Base-by-base conservation (phyloP, 2,888 invertebrate species). In the Heliconius cydno region DNA sequence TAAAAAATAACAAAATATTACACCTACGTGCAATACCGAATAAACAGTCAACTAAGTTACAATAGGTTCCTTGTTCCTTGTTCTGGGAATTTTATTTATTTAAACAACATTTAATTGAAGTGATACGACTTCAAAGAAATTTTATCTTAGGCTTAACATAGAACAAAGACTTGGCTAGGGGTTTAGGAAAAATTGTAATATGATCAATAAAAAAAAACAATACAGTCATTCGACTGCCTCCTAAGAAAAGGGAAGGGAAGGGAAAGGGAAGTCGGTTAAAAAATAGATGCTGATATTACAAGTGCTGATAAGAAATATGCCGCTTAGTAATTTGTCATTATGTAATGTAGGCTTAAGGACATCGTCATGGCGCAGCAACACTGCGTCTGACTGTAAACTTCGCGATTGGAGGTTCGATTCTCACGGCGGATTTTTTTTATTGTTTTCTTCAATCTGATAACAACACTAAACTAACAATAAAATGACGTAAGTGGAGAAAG, bases 1-100 rank as follows among this genome's bases (percentile, higher is more conserved):
- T 46, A 46, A 46, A 15, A 15, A 46, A 15, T 46, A 46, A 46
- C 46, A 46, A 46, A 15, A 46, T 9, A 46, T 15, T 28, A 25
- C 12, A 63, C 25, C 60, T 63, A n/a, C 3, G 12, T 9, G n/a
- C n/a, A 25, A 63, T 63, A 25, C 3, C 12, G 25, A 25, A 28
- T 63, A 28, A 63, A 9, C 66, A 19, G 9, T 15, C 1, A 1
- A 34, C 34, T 34, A 34, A 30, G 15, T 70, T 70, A 2, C 70
- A 70, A 70, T 41, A 25, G 15, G 70, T 25, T n/a, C 34, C n/a
- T 34, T 28, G 28, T 28, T 28, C 28, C 28, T 38, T 67, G 67
- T 67, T 38, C 66, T n/a, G 67, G 4, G 15, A 67, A 38, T 38
- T 38, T 41, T 41, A 68, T n/a, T 68, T 68, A n/a, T 41, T 68